Base-by-base conservation (phyloP, 2,113 vertebrate species). In the Trogon surrucura region DNA sequence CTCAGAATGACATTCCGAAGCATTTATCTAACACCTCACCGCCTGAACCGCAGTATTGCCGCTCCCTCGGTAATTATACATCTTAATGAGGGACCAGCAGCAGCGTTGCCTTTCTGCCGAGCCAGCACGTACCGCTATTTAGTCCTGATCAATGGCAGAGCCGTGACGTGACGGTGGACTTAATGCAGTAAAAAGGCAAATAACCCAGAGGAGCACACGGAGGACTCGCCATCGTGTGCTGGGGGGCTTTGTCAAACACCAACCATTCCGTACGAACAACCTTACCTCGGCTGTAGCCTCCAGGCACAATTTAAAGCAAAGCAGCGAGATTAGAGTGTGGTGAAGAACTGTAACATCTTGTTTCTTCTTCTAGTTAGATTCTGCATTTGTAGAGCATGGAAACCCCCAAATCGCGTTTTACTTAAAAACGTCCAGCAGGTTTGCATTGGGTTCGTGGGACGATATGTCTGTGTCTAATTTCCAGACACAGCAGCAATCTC, bases 161-260 rank as follows among this genome's bases (percentile, higher is more conserved):
- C 36, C 48, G 4, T 16, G 73, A 72, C 50, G 13, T 11, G 38
- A 67, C 62, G 51, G 53, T 11, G 57, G 83, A 69, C 54, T 88
- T 74, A 54, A 60, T 23, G 57, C 66, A 82, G 66, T 17, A n/a
- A 67, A 91, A 93, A 92, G 77, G 69, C 91, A 95, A 95, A 92
- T 19, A 84, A 88, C 66, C 60, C 14, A 0, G 23, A 60, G 83
- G 16, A 91, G 61, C 83, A 86, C 36, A 71, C 0, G 0, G 38
- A 73, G 54, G 56, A 36, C 36, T 75, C 2, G 0, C n/a, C 26
- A 18, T 10, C 0, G 2, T 14, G 57, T 2, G 0, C 71, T 74
- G 85, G 41, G 25, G 65, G 56, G 73, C 71, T 72, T 67, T 69
- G 50, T 53, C 73, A 91, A 95, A 82, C 32, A 69, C 44, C 9